Evolutionary conservation across 1,140 invertebrate species (phyloP).

Genomic region (Ridgeia piscesae): DNA sequence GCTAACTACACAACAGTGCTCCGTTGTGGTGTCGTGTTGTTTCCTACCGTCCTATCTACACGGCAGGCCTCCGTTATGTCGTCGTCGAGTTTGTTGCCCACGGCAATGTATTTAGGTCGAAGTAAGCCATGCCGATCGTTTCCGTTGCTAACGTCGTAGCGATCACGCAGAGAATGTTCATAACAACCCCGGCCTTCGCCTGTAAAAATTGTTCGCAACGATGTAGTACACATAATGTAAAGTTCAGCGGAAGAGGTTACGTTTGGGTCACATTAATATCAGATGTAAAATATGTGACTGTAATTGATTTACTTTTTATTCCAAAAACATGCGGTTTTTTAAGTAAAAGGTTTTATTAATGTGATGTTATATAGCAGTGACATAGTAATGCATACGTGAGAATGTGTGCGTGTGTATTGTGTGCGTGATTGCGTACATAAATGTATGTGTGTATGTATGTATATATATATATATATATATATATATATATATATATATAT

Average conservation of each 20-base stretch:
- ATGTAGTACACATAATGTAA: not conserved
- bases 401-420: no score
- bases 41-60: not conserved
- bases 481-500: no score
- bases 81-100: slow-evolving; percentile 18
- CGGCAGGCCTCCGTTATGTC: not conserved
- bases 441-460: not conserved
- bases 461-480: no score
- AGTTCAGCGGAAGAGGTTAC: not conserved
- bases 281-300: no score
- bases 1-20: not conserved
- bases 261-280: not conserved
- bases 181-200: slow-evolving; percentile 27
- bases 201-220: not conserved
- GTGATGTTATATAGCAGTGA: no score
- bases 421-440: no score
- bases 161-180: slow-evolving; percentile 22
- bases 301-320: no score
- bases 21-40: not conserved
- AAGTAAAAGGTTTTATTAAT: no score
- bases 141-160: slow-evolving; percentile 20
- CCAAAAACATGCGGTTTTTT: no score
- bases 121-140: slow-evolving; percentile 25
- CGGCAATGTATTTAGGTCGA: slow-evolving; percentile 20
- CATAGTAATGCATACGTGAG: no score